These are phyloP conservation scores for Acrossocheilus fasciatus DNA, from an alignment of 2,797 vertebrate species.

Conservation along the genomic window DNA sequence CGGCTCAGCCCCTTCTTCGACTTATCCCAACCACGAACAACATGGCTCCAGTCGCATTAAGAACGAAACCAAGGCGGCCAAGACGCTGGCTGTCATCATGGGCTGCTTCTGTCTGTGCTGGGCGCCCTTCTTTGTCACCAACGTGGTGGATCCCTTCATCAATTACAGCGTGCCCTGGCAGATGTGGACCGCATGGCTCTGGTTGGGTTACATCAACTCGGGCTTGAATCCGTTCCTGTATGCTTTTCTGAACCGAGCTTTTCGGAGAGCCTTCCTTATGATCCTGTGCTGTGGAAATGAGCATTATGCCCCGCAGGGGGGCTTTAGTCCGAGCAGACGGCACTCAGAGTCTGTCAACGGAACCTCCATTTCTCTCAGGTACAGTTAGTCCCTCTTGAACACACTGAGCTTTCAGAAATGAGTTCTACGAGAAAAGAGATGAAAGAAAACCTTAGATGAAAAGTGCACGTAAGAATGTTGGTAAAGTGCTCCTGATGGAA, in stretches of 20 bases:
- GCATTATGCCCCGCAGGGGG: conserved; percentile 73
- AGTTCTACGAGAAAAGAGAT: conserved; percentile 40
- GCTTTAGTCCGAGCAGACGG: conserved; percentile 70
- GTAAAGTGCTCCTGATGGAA: background rate
- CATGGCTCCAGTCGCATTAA: conserved; percentile 77
- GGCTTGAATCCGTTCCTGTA: conserved; percentile 85
- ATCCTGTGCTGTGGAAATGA: conserved; percentile 84
- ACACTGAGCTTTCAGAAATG: conserved; percentile 44
- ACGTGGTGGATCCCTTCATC: conserved; percentile 84
- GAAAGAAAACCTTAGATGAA: conserved; percentile 45
- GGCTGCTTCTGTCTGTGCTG: conserved; percentile 86
- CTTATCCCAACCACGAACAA: conserved; percentile 58
- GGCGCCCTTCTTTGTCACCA: conserved; percentile 85
- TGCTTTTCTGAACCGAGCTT: conserved; percentile 84
- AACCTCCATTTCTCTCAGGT: conserved; percentile 83
- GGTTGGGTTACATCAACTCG: conserved; percentile 86
- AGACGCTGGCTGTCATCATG: conserved; percentile 84
- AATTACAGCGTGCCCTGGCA: conserved; percentile 83
- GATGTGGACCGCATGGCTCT: conserved; percentile 85
- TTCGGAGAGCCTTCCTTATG: conserved; percentile 82
- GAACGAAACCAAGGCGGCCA: conserved; percentile 84
- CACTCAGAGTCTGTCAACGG: conserved; percentile 78
- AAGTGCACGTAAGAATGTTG: conserved; percentile 36
- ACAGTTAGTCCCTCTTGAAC: conserved; percentile 50
- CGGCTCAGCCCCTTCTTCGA: conserved; percentile 74